Conservation (phyloP, 2,888 invertebrate genomes). For the Macrostomum cliftonense region DNA sequence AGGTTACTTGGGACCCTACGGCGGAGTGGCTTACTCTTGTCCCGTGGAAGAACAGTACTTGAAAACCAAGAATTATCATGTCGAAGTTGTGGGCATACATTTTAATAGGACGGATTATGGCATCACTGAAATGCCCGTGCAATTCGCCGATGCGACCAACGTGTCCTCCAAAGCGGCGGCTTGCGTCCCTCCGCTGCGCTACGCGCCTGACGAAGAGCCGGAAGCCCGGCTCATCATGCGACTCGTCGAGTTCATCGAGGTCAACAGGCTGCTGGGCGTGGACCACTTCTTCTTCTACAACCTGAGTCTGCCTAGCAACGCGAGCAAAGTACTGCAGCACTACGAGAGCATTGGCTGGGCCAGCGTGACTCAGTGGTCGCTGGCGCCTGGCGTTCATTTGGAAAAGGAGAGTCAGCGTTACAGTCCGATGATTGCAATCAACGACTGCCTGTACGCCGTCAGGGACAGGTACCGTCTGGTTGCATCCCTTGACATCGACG, state of each 20-base stretch:
- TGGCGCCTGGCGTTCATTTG: background rate
- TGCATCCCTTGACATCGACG: background rate
- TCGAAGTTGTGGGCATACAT: too few relatives aligned
- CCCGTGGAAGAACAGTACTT: too few relatives aligned
- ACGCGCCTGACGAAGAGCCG: too few relatives aligned
- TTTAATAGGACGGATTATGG: too few relatives aligned
- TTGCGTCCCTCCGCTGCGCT: too few relatives aligned
- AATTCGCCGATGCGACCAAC: too few relatives aligned
- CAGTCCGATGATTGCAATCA: background rate
- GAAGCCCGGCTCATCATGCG: too few relatives aligned
- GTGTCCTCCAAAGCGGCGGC: too few relatives aligned
- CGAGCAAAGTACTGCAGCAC: background rate
- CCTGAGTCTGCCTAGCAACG: background rate
- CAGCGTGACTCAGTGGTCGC: background rate
- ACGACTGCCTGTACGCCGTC: background rate
- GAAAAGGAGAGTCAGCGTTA: background rate
- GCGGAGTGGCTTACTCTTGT: too few relatives aligned
- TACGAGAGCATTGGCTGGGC: background rate
- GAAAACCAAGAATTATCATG: too few relatives aligned
- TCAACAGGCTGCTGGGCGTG: background rate
- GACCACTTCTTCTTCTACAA: background rate
- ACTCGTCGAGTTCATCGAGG: background rate
- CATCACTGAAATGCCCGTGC: too few relatives aligned
- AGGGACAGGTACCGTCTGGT: background rate
- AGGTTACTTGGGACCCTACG: too few relatives aligned